Evolutionary conservation across 2,797 vertebrate species (phyloP).

Genomic region (Pseudochirops corinnae): DNA sequence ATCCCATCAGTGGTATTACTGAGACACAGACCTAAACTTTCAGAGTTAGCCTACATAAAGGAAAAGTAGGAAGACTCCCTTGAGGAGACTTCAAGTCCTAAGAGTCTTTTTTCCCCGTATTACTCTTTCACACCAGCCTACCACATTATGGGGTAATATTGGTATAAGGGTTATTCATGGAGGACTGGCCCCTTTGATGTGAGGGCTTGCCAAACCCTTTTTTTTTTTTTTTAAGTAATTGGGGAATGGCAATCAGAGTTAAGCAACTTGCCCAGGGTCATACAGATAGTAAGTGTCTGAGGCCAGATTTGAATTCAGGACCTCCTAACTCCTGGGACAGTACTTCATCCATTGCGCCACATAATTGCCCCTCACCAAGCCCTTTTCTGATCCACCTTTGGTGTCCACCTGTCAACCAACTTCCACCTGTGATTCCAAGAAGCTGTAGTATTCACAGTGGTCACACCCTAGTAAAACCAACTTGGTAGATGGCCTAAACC

Average conservation of each 20-base stretch:
- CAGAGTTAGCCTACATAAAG: background rate
- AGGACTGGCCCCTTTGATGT: background rate
- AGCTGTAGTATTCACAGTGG: background rate
- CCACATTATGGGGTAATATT: background rate
- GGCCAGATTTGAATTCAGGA: too few relatives aligned
- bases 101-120: background rate
- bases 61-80: background rate
- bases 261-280: too few relatives aligned
- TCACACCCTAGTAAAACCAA: background rate
- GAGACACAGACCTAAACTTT: background rate
- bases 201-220: background rate
- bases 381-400: background rate
- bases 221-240: too few relatives aligned
- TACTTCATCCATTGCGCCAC: too few relatives aligned
- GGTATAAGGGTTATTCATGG: background rate
- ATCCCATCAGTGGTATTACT: background rate
- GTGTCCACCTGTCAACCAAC: background rate
- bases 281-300: too few relatives aligned
- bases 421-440: background rate
- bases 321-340: too few relatives aligned
- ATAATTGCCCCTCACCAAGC: too few relatives aligned
- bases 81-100: background rate
- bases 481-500: background rate
- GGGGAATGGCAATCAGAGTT: too few relatives aligned
- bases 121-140: background rate